Conservation (phyloP, 2,888 invertebrate species). For the Volucella inanis region DNA sequence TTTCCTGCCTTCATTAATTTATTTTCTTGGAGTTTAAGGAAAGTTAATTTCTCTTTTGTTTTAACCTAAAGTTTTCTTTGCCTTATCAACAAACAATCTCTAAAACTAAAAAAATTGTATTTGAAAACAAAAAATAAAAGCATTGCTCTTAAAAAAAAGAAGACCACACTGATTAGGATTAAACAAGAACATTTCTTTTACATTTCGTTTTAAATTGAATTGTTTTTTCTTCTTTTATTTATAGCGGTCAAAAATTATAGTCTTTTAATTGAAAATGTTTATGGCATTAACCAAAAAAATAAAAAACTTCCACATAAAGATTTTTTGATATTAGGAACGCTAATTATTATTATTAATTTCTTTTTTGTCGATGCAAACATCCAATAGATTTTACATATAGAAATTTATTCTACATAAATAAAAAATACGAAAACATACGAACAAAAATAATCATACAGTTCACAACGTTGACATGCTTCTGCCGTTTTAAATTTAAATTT, state of each 20-base stretch:
- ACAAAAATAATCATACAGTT: slow-evolving; percentile 26
- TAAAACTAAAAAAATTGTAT: slow-evolving; percentile 7
- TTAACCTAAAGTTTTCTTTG: slow-evolving; percentile 6
- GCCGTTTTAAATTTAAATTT: slow-evolving; percentile 29
- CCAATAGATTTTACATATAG: slow-evolving; percentile 36
- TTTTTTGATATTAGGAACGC: background rate
- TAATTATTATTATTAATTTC: no score
- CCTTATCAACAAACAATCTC: background rate
- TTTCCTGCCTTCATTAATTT: slow-evolving; percentile 49
- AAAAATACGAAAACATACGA: background rate
- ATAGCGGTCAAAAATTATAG: slow-evolving; percentile 6
- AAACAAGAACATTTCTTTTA: background rate
- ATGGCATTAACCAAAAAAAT: slow-evolving; percentile 29
- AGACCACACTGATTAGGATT: slow-evolving; percentile 1
- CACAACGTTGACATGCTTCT: slow-evolving; percentile 56
- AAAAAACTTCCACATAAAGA: slow-evolving; percentile 12
- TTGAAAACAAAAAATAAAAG: slow-evolving; percentile 40
- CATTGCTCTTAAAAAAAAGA: slow-evolving; percentile 39
- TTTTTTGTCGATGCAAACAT: slow-evolving; percentile 20
- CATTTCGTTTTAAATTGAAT: background rate
- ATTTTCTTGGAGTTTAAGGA: slow-evolving; percentile 1
- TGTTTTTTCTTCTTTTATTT: slow-evolving; percentile 18
- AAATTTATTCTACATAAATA: slow-evolving; percentile 36
- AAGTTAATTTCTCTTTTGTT: background rate
- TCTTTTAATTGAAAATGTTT: slow-evolving; percentile 14